Percentiles rank a stretch among this genome's conserved stretches.
Conservation (phyloP, 1,140 invertebrate genomes). For the Orussus abietinus region DNA sequence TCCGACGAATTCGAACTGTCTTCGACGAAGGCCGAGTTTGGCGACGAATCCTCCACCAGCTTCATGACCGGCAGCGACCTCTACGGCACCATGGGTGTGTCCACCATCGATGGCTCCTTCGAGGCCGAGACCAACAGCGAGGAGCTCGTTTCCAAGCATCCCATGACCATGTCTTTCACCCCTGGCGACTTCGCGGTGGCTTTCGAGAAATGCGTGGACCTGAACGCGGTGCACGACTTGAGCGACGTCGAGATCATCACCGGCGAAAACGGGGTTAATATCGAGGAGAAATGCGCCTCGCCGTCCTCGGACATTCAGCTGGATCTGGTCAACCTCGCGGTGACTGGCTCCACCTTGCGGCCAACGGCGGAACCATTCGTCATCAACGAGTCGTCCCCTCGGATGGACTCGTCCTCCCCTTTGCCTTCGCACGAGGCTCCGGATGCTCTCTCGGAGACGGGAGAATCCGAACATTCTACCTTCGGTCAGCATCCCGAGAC, state of each 20-base stretch:
- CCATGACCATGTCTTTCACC: slow-evolving; percentile 68
- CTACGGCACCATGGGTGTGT: slow-evolving; percentile 30
- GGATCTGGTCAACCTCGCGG: not conserved
- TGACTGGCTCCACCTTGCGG: not conserved
- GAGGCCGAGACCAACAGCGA: no score
- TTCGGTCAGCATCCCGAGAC: no score
- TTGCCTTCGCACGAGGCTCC: no score
- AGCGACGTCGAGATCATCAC: slow-evolving; percentile 58
- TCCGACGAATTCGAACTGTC: slow-evolving; percentile 53
- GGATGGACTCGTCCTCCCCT: no score
- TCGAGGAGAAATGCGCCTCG: slow-evolving; percentile 14
- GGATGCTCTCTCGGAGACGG: not conserved
- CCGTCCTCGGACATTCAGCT: not conserved
- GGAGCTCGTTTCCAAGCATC: slow-evolving; percentile 41
- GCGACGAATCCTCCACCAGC: slow-evolving; percentile 47
- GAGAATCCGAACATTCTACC: not conserved
- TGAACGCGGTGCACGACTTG: slow-evolving; percentile 63
- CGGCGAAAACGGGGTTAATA: slow-evolving; percentile 33
- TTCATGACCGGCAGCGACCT: slow-evolving; percentile 30
- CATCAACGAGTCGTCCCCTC: no score
- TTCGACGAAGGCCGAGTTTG: slow-evolving; percentile 53
- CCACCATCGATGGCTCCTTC: slow-evolving; percentile 30
- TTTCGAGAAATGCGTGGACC: slow-evolving; percentile 57
- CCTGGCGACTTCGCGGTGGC: slow-evolving; percentile 61
- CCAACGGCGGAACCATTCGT: no score